Conservation (phyloP, 2,113 vertebrate species). For the Ramphastos sulfuratus region DNA sequence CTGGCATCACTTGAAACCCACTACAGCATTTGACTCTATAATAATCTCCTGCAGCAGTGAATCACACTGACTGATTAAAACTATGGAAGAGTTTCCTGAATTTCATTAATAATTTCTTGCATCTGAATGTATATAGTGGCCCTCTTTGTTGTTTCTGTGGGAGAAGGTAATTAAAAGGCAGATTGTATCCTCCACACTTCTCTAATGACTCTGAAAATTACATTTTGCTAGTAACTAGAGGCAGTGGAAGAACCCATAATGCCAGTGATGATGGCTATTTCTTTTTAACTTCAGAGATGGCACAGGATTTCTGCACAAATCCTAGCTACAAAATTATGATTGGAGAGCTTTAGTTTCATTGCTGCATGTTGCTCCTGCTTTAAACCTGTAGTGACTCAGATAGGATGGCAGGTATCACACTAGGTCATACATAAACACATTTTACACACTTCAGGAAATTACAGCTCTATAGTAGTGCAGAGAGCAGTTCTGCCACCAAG, state of each 20-base stretch:
- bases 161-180: background rate
- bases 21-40: background rate
- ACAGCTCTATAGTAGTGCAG: background rate
- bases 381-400: background rate
- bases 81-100: background rate
- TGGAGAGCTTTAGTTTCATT: background rate
- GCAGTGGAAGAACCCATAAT: background rate
- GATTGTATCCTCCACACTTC: background rate
- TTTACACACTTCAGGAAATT: background rate
- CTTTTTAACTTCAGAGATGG: background rate
- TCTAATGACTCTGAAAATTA: background rate
- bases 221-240: background rate
- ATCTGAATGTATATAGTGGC: background rate
- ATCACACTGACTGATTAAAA: background rate
- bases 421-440: background rate
- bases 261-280: background rate
- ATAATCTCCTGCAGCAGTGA: background rate
- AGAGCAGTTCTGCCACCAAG: background rate
- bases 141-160: background rate
- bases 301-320: background rate
- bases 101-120: background rate
- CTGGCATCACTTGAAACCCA: background rate
- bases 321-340: background rate
- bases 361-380: background rate
- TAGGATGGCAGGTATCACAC: background rate